Evolutionary conservation across 2,113 vertebrate species (phyloP).

Genomic region (Dunckerocampus dactyliophorus): DNA sequence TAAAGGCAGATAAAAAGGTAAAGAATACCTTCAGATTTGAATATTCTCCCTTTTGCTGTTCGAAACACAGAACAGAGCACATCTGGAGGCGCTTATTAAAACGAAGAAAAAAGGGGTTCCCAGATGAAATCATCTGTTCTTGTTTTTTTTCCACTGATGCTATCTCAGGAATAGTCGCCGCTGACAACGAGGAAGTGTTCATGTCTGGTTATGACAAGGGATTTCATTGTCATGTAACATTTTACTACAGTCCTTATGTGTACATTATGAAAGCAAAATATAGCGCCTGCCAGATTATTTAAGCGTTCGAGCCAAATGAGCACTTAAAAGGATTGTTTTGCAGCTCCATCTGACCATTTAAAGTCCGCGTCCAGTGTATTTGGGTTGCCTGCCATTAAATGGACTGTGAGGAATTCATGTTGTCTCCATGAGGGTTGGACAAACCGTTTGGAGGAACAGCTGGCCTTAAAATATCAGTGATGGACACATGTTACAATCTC

Average conservation of each 20-base stretch:
- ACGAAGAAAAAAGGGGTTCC: slow-evolving; percentile 1
- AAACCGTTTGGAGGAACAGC: slow-evolving; percentile 50
- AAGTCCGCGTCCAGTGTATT: slow-evolving; percentile 31
- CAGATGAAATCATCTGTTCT: slow-evolving; percentile 13
- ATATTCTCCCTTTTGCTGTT: background rate
- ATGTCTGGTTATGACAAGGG: background rate
- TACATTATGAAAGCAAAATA: background rate
- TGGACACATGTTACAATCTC: slow-evolving; percentile 43
- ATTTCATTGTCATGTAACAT: slow-evolving; percentile 11
- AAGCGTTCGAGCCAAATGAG: slow-evolving; percentile 31
- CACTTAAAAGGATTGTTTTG: slow-evolving; percentile 49
- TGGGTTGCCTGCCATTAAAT: slow-evolving; percentile 34
- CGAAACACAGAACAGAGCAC: background rate
- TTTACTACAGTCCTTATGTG: slow-evolving; percentile 3
- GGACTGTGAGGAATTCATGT: slow-evolving; percentile 52
- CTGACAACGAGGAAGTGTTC: background rate
- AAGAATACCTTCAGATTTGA: too few relatives aligned
- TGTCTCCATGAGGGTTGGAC: slow-evolving; percentile 41
- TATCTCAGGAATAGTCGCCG: background rate
- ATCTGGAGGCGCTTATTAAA: background rate
- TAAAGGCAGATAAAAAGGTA: too few relatives aligned
- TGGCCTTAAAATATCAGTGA: slow-evolving; percentile 53
- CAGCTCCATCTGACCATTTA: slow-evolving; percentile 33
- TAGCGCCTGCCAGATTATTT: background rate
- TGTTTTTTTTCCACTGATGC: slow-evolving; percentile 17